Percentiles rank a stretch among this genome's conserved stretches.
phyloP scores from a whole-genome alignment of 2,113 vertebrate genomes.

The Megaceryle torquata region DNA sequence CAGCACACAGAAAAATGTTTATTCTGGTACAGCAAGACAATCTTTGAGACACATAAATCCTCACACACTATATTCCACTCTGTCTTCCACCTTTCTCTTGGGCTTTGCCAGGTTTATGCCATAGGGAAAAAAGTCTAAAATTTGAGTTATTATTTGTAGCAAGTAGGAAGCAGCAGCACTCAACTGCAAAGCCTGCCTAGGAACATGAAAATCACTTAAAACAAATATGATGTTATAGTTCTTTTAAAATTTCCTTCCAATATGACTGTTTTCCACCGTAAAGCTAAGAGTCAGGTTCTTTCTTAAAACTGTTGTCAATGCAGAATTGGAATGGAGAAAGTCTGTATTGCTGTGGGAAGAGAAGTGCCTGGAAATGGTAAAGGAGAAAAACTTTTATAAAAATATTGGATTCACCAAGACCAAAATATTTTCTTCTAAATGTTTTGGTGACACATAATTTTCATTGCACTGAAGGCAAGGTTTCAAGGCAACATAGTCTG shows the following conservation, averaged over 20 bases:
- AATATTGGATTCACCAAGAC: neutral
- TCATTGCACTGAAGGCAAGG: neutral
- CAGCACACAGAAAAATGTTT: neutral
- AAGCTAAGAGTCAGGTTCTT: neutral
- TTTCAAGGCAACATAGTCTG: neutral
- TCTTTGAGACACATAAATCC: neutral
- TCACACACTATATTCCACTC: neutral
- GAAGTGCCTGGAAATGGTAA: neutral
- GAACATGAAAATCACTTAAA: neutral
- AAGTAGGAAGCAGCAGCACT: neutral
- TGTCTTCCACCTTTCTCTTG: neutral
- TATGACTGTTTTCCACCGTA: neutral
- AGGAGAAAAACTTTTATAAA: neutral
- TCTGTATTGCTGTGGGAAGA: neutral
- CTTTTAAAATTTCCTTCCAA: neutral
- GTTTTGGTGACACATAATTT: neutral
- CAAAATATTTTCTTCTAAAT: neutral
- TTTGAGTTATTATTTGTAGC: neutral
- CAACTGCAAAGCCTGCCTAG: neutral
- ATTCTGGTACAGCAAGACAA: neutral
- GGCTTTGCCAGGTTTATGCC: neutral
- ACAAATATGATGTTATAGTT: neutral
- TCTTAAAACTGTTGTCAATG: neutral
- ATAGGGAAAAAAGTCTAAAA: neutral
- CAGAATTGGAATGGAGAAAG: neutral